A percentile compares a stretch with the other conserved stretches of the same genome.
Evolutionary conservation across 2,113 vertebrate genomes (phyloP).

Genomic region (Collichthys lucidus): DNA sequence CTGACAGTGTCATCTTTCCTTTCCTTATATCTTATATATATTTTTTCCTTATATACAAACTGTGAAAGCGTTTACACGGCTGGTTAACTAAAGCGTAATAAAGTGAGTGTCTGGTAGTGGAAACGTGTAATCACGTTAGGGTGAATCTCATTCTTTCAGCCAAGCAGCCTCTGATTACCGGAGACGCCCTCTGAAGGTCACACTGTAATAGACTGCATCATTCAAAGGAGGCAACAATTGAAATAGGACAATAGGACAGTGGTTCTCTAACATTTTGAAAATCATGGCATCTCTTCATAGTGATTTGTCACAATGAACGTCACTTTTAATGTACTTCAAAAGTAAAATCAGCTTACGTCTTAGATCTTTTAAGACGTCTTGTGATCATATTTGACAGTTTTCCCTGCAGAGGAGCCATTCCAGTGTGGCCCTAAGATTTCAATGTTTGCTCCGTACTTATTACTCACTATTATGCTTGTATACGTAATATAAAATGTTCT

Average conservation of each 20-base stretch:
- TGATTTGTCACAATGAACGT: not conserved
- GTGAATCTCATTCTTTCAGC: not conserved
- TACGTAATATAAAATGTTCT: not conserved
- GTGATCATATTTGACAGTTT: not conserved
- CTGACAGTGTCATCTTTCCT: not conserved
- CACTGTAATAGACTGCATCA: slow-evolving; percentile 12
- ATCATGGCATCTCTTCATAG: too few relatives aligned
- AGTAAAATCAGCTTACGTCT: not conserved
- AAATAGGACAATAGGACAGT: not conserved
- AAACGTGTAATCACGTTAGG: slow-evolving; percentile 3
- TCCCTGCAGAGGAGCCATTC: not conserved
- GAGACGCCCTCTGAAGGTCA: slow-evolving; percentile 26
- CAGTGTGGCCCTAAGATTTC: not conserved
- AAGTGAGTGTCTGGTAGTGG: not conserved
- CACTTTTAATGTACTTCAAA: not conserved
- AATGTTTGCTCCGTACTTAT: not conserved
- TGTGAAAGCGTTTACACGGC: not conserved
- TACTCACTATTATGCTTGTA: not conserved
- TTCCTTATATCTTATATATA: too few relatives aligned
- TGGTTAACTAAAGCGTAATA: slow-evolving; percentile 3
- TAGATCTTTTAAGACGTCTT: not conserved
- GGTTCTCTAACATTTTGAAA: not conserved
- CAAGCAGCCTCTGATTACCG: not conserved
- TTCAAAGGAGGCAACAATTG: not conserved
- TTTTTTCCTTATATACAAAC: not conserved